phyloP scores from a whole-genome alignment of 1,140 invertebrate species.

The Drosophila rhopaloa region DNA sequence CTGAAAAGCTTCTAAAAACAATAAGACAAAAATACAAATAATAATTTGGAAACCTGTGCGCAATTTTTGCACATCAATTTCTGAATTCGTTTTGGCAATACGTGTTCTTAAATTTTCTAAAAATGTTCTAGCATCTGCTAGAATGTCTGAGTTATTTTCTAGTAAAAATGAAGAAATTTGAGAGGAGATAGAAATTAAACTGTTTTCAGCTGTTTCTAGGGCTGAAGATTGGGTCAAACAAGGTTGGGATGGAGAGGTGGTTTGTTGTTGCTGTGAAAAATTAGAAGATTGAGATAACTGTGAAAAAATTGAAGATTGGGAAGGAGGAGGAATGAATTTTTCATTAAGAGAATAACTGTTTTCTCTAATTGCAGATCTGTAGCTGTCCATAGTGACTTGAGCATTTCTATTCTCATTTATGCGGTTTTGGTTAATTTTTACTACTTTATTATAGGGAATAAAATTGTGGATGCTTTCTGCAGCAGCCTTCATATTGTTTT shows the following conservation, averaged over 20 bases:
- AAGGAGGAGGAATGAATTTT: neutral
- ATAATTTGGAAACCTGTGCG: conserved; percentile 1
- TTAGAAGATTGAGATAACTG: neutral
- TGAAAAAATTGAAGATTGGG: neutral
- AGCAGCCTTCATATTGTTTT: no score
- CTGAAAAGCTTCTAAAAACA: neutral
- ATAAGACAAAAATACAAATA: neutral
- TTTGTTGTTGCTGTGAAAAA: neutral
- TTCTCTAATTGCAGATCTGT: neutral
- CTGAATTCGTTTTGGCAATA: neutral
- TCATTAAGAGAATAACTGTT: neutral
- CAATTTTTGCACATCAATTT: conserved; percentile 1
- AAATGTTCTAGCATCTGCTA: no score
- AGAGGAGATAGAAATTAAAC: no score
- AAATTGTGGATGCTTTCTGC: no score
- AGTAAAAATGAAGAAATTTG: no score
- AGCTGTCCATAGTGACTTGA: neutral
- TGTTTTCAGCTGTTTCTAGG: neutral
- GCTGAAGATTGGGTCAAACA: neutral
- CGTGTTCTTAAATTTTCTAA: no score
- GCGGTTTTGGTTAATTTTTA: neutral
- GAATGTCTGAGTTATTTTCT: no score
- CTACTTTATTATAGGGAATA: neutral
- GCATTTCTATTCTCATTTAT: conserved; percentile 1
- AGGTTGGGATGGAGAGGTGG: neutral